A percentile compares a stretch with the other conserved stretches of the same genome.
These are phyloP conservation scores for Phyllotreta striolata DNA, from an alignment of 2,888 invertebrate species.

Conservation along the genomic window DNA sequence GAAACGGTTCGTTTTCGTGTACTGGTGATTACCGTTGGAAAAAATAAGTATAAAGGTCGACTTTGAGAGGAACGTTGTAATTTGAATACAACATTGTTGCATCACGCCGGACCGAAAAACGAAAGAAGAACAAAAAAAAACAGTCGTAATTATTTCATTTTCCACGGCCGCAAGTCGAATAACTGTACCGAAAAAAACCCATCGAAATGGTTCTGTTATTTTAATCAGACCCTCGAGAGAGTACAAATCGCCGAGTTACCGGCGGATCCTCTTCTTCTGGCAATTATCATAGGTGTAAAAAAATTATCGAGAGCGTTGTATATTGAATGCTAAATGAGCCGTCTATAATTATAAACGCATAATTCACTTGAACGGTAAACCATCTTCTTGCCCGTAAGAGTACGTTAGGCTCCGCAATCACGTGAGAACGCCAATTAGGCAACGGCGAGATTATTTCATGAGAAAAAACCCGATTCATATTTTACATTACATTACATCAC, in stretches of 20 bases:
- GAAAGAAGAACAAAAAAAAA: too few species aligned
- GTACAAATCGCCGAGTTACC: conserved; percentile 14
- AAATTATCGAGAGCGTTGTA: conserved; percentile 23
- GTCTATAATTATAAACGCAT: conserved; percentile 31
- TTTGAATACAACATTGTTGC: too few species aligned
- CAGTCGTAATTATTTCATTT: conserved; percentile 8
- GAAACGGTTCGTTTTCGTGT: too few species aligned
- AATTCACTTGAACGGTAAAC: conserved; percentile 30
- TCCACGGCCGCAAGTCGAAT: conserved; percentile 11
- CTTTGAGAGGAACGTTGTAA: too few species aligned
- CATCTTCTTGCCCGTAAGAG: conserved; percentile 7
- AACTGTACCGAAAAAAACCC: conserved; percentile 24
- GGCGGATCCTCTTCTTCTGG: conserved; percentile 16
- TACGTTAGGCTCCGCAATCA: conserved; percentile 8
- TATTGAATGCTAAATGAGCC: conserved; percentile 15
- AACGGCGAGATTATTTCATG: conserved; percentile 10
- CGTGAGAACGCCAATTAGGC: conserved; percentile 15
- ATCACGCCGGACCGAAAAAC: too few species aligned
- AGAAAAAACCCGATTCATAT: conserved; percentile 1
- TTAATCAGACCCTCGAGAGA: conserved; percentile 32
- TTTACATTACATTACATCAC: too few species aligned
- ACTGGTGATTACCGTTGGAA: too few species aligned
- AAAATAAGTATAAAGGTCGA: too few species aligned
- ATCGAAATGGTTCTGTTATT: conserved; percentile 32
- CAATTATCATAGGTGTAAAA: conserved; percentile 33